A percentile compares a stretch with the other conserved stretches of the same genome.
Evolutionary conservation across 1,140 invertebrate species (phyloP).

Genomic region (Babylonia areolata): DNA sequence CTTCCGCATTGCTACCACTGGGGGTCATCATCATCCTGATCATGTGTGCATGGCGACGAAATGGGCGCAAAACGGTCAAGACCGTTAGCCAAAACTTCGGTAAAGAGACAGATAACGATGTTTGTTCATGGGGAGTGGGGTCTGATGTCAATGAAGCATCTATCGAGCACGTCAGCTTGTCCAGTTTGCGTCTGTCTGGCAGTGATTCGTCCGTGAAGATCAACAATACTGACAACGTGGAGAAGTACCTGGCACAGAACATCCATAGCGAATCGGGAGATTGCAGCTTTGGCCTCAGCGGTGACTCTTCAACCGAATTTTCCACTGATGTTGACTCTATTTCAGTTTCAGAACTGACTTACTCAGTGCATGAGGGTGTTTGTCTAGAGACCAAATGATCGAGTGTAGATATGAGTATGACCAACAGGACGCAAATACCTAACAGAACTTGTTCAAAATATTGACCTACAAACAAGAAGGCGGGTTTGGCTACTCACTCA

Average conservation of each 20-base stretch:
- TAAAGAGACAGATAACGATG: background rate
- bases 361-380: no score
- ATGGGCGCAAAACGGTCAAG: background rate
- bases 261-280: no score
- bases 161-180: background rate
- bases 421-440: no score
- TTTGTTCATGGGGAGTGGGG: background rate
- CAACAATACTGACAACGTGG: background rate
- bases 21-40: background rate
- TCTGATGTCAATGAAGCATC: background rate
- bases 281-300: no score
- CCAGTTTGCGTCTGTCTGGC: background rate
- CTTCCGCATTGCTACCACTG: background rate
- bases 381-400: no score
- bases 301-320: no score
- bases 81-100: background rate
- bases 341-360: no score
- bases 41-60: background rate
- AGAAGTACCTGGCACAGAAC: background rate
- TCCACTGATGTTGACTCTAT: no score
- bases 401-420: no score
- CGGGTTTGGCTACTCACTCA: no score
- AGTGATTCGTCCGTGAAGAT: background rate
- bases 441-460: no score
- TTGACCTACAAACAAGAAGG: no score